Evolutionary conservation across 2,888 invertebrate genomes (phyloP).

Genomic region (Acleris emargana): DNA sequence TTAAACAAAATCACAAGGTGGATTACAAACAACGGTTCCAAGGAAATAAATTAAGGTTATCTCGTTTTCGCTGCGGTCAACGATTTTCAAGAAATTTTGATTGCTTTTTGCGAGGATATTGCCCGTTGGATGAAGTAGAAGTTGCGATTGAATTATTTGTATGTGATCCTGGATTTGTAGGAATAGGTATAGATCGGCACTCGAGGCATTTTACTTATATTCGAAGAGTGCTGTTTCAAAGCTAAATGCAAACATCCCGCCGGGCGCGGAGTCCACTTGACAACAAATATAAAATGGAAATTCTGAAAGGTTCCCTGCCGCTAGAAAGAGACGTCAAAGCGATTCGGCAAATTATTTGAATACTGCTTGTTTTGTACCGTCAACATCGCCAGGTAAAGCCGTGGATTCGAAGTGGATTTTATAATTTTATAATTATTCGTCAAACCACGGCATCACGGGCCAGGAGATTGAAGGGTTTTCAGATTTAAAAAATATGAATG

Average conservation of each 20-base stretch:
- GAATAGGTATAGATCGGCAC: slow-evolving; percentile 7
- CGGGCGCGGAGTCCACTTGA: slow-evolving; percentile 26
- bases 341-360: slow-evolving; percentile 31
- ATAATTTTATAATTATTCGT: slow-evolving; percentile 20
- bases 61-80: background rate
- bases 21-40: slow-evolving; percentile 19
- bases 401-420: slow-evolving; percentile 11
- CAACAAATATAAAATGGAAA: slow-evolving; percentile 35
- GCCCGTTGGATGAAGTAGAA: background rate
- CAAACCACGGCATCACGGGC: slow-evolving; percentile 7
- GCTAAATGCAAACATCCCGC: slow-evolving; percentile 32
- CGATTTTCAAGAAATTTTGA: slow-evolving; percentile 8
- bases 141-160: slow-evolving; percentile 3
- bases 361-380: slow-evolving; percentile 32
- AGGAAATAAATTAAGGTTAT: slow-evolving; percentile 14
- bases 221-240: slow-evolving; percentile 16
- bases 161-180: background rate
- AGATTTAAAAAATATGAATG: background rate
- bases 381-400: slow-evolving; percentile 17
- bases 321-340: slow-evolving; percentile 33
- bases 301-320: slow-evolving; percentile 33
- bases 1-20: slow-evolving; percentile 28
- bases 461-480: background rate
- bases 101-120: slow-evolving; percentile 5
- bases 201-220: slow-evolving; percentile 22